Conservation (phyloP, 2,113 vertebrate species). For the Gymnorhina tibicen region DNA sequence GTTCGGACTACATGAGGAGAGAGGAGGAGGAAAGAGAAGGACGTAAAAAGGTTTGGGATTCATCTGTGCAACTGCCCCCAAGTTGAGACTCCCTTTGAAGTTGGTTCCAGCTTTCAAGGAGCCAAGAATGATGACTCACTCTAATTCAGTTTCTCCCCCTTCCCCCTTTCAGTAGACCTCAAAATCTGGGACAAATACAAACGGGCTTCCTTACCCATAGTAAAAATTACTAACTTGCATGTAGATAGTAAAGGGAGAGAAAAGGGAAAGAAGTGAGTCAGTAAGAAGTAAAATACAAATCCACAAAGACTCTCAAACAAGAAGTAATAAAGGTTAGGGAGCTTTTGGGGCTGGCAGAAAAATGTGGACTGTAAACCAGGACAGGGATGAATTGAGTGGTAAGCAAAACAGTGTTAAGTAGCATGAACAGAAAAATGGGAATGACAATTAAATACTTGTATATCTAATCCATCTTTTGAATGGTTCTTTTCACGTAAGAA, state of each 20-base stretch:
- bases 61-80: conserved; percentile 37
- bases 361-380: background rate
- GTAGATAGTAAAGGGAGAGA: background rate
- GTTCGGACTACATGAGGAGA: conserved; percentile 24
- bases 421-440: background rate
- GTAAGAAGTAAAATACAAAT: background rate
- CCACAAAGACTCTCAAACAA: background rate
- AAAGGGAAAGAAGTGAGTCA: background rate
- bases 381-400: background rate
- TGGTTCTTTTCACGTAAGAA: background rate
- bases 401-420: background rate
- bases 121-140: conserved; percentile 33
- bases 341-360: background rate
- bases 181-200: background rate
- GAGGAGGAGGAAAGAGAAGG: conserved; percentile 38
- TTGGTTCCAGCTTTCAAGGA: background rate
- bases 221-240: background rate
- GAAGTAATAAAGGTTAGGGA: background rate
- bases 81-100: conserved; percentile 41
- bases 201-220: background rate
- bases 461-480: background rate
- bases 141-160: background rate
- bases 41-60: conserved; percentile 21
- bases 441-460: background rate
- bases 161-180: background rate